Evolutionary conservation across 30 jellyfish, hydroid and myxozoan species (phyloP), one percentile per base, ranked within the genome.

Genomic region (Catostylus mosaicus): DNA sequence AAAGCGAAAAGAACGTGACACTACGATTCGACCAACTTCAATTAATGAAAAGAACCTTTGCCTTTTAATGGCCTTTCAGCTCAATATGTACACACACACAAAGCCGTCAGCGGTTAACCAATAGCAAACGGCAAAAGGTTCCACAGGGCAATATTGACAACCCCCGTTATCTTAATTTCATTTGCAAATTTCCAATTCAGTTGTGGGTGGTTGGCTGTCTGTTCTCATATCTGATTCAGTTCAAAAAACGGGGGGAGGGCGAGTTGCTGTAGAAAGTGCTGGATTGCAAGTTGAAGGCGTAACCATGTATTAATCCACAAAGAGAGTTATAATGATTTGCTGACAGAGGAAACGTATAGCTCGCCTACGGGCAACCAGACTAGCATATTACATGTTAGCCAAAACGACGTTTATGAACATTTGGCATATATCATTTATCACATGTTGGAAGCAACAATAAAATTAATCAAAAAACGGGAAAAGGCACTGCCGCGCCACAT

Each of bases 31-130:
- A 4, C 24, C 63, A 50, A 50, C 63, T 27, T 0, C 24, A 5
- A 6, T 4, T 59, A 5, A 59, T 52, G 71, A 23, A 18, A 2
- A 26, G 38, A 59, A 26, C 71, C 38, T 59, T 59, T 3, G 71
- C 71, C 19, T 2, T 3, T 6, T 9, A 11, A 59, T 59, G 71
- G n/a, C 71, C 26, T 9, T 27, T 24, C 20, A 6, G 1, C 1
- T 59, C 19, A 16, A 59, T 59, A 59, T 59, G 24, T 59, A 59
- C 71, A 57, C 68, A 64, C 89, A 79, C 47, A 79, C 24, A 65
- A n/a, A 76, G 57, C 89, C 89, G 82, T 30, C 89, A n/a, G 89
- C 26, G 89, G 89, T 79, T 79, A 79, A 79, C 89, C 89, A 67
- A 62, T 40, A 70, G 52, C 27, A 77, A 61, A 77, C 35, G 48